A percentile compares a stretch with the other conserved stretches of the same genome.
phyloP scores from a whole-genome alignment of 2,797 vertebrate species.

The Strix occidentalis region DNA sequence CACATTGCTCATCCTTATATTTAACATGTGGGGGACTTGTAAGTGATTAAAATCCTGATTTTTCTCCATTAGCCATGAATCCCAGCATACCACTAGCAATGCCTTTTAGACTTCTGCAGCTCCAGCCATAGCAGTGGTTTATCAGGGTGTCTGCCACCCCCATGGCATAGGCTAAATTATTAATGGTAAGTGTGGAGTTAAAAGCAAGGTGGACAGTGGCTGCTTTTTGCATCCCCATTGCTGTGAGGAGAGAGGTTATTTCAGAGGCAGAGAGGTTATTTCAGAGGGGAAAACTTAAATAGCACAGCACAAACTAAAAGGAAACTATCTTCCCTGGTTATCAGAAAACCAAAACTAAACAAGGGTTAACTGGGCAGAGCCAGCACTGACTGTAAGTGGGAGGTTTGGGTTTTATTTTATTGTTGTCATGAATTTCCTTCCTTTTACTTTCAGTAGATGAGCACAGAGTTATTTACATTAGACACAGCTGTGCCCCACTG shows the following conservation, averaged over 20 bases:
- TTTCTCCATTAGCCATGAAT: not conserved
- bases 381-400: not conserved
- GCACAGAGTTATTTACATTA: conserved; percentile 13
- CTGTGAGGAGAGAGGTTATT: not conserved
- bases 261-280: not conserved
- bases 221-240: not conserved
- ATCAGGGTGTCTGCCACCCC: not conserved
- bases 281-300: not conserved
- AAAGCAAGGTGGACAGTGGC: not conserved
- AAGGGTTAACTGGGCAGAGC: conserved; percentile 45
- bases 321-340: not conserved
- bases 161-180: not conserved
- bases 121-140: not conserved
- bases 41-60: not conserved
- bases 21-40: not conserved
- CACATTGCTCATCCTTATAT: accelerated
- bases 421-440: conserved; percentile 54
- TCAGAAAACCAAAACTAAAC: conserved; percentile 15
- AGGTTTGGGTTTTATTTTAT: conserved; percentile 36
- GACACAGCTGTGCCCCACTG: not conserved
- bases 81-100: not conserved
- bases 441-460: conserved; percentile 51
- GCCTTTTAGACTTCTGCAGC: not conserved
- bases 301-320: not conserved
- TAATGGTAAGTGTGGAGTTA: not conserved